phyloP scores from a whole-genome alignment of 2,797 vertebrate species.

The Girardinus metallicus region DNA sequence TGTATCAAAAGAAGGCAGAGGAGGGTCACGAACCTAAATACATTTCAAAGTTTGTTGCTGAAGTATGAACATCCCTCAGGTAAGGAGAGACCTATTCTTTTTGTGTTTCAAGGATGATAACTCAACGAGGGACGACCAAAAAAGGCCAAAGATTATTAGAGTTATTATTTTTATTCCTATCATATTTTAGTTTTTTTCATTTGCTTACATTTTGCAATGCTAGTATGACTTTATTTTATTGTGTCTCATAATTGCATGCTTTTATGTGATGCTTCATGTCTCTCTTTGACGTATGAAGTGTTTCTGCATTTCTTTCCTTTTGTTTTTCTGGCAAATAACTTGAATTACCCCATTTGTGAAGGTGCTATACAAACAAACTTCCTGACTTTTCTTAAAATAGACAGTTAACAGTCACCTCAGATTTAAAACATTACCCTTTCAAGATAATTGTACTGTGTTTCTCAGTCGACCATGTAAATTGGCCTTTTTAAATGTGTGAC shows the following conservation, averaged over 20 bases:
- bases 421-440: background rate
- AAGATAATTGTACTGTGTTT: background rate
- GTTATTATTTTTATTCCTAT: background rate
- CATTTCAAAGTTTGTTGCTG: background rate
- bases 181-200: background rate
- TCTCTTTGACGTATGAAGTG: background rate
- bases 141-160: background rate
- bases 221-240: background rate
- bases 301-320: background rate
- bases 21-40: background rate
- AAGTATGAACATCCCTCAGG: background rate
- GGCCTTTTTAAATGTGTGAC: background rate
- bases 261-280: background rate
- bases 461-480: background rate
- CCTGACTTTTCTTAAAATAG: background rate
- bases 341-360: background rate
- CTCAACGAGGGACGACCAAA: background rate
- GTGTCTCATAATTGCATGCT: background rate
- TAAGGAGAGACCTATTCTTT: background rate
- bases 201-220: background rate
- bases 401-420: background rate
- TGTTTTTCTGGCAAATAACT: background rate
- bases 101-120: background rate
- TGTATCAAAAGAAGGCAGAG: background rate
- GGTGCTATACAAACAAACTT: background rate